Evolutionary conservation across 1,140 invertebrate species (phyloP), one percentile per base, ranked within the genome.

Genomic region (Micrasema minimum): DNA sequence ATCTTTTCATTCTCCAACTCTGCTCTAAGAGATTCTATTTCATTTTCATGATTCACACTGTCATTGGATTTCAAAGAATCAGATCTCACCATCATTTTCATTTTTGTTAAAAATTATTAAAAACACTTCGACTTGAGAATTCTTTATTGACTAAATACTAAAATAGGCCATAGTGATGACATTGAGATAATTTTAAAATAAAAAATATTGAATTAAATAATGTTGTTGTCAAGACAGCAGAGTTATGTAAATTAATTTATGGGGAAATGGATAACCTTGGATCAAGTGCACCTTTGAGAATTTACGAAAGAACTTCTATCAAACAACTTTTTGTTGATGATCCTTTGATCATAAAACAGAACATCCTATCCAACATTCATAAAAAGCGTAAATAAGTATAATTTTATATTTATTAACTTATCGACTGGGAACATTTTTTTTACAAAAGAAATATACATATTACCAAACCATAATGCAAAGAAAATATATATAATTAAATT

Each of bases 1-100:
- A 78, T 78, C 72, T 82, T 85, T 78, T 85, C 84, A 66, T 84
- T 82, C 65, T 85, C 83, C 64, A 83, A 73, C 77, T 85, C 84
- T 64, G 69, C 78, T 81, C 80, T 84, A 22, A 85, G 77, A 67
- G 53, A 76, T 50, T 84, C 83, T 31, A 85, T 81, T 79, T 85
- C 84, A 75, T 75, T 79, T 57, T 85, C 82, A 67, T 69, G 37
- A n/a, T 38, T 66, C 11, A 75, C 14, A 45, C 69, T 75, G 35
- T 72, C 73, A 48, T 67, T 72, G 12, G 73, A 75, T 55, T 70
- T 75, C n/a, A 75, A 46, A 22, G 73, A 75, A 51, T 75, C 72
- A n/a, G 72, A 64, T 20, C 72, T 66, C 31, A 66, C 53, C 9
- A 18, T 69, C 72, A 71, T 68, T 62, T 62, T 62, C 59, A 59